Percentiles rank a stretch among this genome's conserved stretches.
Evolutionary conservation across 1,140 invertebrate genomes (phyloP).

Genomic region (Drosophila bocki): DNA sequence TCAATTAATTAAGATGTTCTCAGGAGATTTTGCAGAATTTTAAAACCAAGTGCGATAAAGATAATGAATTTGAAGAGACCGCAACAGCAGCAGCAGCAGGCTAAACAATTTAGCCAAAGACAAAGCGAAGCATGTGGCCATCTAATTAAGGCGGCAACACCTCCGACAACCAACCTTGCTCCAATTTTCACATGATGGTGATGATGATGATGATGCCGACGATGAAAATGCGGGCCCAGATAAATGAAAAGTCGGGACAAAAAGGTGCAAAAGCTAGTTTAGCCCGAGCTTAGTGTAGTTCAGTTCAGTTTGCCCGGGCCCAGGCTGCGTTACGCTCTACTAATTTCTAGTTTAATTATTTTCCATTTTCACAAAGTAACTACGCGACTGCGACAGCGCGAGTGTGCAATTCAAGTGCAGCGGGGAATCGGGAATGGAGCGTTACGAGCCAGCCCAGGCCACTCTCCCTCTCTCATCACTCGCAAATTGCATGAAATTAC

Average conservation of each 20-base stretch:
- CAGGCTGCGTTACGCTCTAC: constrained; percentile 69
- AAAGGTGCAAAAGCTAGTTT: constrained; percentile 49
- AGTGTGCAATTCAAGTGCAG: constrained; percentile 69
- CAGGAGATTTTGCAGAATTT: constrained; percentile 5
- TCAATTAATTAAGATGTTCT: constrained; percentile 42
- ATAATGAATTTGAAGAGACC: constrained; percentile 27
- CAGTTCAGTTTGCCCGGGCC: constrained; percentile 16
- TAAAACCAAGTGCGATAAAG: constrained; percentile 11
- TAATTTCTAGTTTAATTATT: constrained; percentile 81
- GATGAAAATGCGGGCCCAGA: constrained; percentile 41
- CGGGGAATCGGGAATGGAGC: constrained; percentile 64
- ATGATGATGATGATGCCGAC: not conserved
- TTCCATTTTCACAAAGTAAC: constrained; percentile 80
- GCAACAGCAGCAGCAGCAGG: not conserved
- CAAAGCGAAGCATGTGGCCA: constrained; percentile 30
- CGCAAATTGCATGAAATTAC: constrained; percentile 67
- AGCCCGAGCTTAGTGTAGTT: constrained; percentile 26
- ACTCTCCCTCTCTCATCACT: constrained; percentile 1
- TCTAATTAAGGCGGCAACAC: constrained; percentile 49
- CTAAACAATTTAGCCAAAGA: constrained; percentile 26
- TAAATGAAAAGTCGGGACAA: constrained; percentile 45
- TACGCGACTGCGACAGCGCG: constrained; percentile 50
- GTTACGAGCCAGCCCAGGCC: constrained; percentile 16
- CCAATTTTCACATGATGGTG: constrained; percentile 22
- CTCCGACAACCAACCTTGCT: constrained; percentile 49